Evolutionary conservation across 23 tunicate genomes (phyloP), one percentile per base, ranked within the genome.

Genomic region (Halocynthia aurantium): DNA sequence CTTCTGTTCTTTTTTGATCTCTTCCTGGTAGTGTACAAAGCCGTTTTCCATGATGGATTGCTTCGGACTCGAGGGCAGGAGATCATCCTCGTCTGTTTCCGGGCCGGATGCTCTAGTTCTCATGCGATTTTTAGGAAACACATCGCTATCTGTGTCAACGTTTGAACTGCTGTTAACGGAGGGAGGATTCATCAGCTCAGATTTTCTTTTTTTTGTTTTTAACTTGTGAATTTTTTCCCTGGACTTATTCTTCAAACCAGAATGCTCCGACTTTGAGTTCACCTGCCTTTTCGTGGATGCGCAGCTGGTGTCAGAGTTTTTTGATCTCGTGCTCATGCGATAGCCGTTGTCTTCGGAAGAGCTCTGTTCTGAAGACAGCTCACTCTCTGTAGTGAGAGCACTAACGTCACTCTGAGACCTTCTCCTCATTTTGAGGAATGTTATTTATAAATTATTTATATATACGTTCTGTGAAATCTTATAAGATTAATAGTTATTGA

Each of bases 31-130:
- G 4, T 74, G 67, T 31, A 31, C 44, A 31, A 0, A 31, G 44
- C 44, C 44, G 44, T 31, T 31, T 31, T 31, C 44, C 44, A 4
- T 31, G 44, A 31, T 31, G 2, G 44, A 31, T 54, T 64, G 67
- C 63, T 74, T 74, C 50, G 78, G 78, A 56, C 78, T 74, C n/a
- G 4, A 54, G 13, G 78, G 66, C 5, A 51, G 6, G 13, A 56
- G 12, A 8, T 74, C 78, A 53, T 20, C 44, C 44, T 31, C 17
- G 21, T 74, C 78, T 5, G 62, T 54, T 54, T 74, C 78, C 55
- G 55, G 78, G 50, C 78, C 78, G 8, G 62, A 54, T 13, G 78
- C 78, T 20, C 78, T 53, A 0, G 78, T 74, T 52, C 78, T 52
- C 78, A 74, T 74, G n/a, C 78, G 62, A 53, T 12, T 49, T 49